Evolutionary conservation across 2,113 vertebrate genomes (phyloP).

Genomic region (Crotalus helleri): DNA sequence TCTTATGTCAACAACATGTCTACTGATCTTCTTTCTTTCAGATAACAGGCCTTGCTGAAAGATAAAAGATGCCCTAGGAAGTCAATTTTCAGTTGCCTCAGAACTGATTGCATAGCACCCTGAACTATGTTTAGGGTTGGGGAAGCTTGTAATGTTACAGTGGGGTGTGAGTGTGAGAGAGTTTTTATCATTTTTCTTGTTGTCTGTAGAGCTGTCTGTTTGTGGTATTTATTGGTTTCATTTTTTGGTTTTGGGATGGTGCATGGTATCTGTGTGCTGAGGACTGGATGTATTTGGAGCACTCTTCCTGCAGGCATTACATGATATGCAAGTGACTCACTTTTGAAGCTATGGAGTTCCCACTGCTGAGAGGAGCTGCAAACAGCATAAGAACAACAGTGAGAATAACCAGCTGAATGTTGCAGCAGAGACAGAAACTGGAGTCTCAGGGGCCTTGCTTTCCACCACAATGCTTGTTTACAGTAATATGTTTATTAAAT

Average conservation of each 20-base stretch:
- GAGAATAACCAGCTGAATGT: neutral
- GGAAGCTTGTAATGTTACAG: neutral
- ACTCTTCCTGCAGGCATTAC: neutral
- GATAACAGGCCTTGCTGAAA: neutral
- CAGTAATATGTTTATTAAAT: neutral
- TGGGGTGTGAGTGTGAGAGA: neutral
- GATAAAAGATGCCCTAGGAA: constrained; percentile 26
- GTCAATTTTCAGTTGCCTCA: neutral
- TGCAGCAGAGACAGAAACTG: neutral
- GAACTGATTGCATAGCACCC: neutral
- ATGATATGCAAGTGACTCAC: neutral
- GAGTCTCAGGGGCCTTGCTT: constrained; percentile 6
- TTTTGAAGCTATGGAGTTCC: neutral
- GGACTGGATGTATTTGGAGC: neutral
- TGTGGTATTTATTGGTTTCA: neutral
- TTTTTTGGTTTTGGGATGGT: neutral
- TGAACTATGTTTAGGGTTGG: neutral
- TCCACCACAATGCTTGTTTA: constrained; percentile 6
- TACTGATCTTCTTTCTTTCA: constrained; percentile 11
- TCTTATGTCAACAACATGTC: neutral
- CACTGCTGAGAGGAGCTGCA: neutral
- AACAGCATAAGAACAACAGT: neutral
- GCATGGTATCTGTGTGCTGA: neutral
- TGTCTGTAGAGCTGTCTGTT: neutral
- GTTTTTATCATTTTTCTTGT: neutral